Conservation (phyloP, 2,113 vertebrate species). For the Pterophyllum scalare region DNA sequence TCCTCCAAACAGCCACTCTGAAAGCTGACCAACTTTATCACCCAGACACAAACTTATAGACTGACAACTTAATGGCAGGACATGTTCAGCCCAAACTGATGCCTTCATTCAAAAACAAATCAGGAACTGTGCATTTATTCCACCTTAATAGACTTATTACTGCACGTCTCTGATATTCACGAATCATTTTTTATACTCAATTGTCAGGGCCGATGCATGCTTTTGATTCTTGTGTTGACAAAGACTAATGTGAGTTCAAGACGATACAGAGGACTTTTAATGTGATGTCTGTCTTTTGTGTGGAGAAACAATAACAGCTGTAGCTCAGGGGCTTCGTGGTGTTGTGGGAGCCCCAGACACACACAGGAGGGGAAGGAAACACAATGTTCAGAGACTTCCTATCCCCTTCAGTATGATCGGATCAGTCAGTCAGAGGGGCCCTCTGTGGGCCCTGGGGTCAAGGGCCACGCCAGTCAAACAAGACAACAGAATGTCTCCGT, state of each 20-base stretch:
- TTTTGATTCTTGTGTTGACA: constrained; percentile 73
- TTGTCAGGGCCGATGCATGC: constrained; percentile 53
- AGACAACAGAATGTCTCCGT: constrained; percentile 58
- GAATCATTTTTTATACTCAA: constrained; percentile 66
- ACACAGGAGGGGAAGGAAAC: constrained; percentile 63
- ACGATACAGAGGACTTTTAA: constrained; percentile 73
- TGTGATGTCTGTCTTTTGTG: constrained; percentile 79
- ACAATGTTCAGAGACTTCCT: constrained; percentile 63
- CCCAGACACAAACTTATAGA: constrained; percentile 66
- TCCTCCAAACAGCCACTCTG: constrained; percentile 70
- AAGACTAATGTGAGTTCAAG: constrained; percentile 79
- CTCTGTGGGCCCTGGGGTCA: constrained; percentile 57
- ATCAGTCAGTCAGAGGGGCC: constrained; percentile 69
- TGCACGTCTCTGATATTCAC: constrained; percentile 50
- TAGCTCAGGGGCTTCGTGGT: constrained; percentile 70
- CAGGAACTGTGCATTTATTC: constrained; percentile 47
- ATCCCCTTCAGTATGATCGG: constrained; percentile 60
- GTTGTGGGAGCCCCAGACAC: constrained; percentile 62
- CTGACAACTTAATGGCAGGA: constrained; percentile 72
- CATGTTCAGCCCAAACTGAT: constrained; percentile 13
- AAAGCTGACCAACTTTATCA: constrained; percentile 71
- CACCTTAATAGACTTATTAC: constrained; percentile 46
- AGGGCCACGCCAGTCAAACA: constrained; percentile 75
- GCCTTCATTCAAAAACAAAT: constrained; percentile 54
- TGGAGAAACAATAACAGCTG: constrained; percentile 73